Conservation (phyloP, 1,140 invertebrate species). For the Pogonomyrmex barbatus region DNA sequence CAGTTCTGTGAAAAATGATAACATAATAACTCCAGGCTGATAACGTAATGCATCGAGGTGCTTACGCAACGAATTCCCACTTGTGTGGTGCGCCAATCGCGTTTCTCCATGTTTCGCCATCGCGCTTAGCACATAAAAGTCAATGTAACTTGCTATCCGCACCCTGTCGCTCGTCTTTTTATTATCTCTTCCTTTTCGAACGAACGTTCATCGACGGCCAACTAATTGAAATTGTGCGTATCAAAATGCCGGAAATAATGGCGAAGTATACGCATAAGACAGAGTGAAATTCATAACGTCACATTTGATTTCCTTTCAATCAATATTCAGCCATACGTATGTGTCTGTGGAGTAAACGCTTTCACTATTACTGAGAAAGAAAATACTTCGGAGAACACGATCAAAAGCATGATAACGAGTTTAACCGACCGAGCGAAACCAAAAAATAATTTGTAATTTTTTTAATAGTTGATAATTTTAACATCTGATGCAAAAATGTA, state of each 20-base stretch:
- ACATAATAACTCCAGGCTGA: conserved; percentile 47
- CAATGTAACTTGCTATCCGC: conserved; percentile 38
- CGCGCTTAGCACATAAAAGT: conserved; percentile 42
- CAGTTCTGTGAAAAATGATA: conserved; percentile 43
- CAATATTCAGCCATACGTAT: conserved; percentile 5
- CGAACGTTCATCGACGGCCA: neutral
- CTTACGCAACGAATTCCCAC: conserved; percentile 48
- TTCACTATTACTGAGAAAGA: conserved; percentile 38
- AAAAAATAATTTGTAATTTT: neutral
- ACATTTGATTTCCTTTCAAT: conserved; percentile 35
- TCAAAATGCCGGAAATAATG: conserved; percentile 44
- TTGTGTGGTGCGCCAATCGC: conserved; percentile 53
- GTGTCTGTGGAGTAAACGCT: conserved; percentile 24
- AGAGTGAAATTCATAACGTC: conserved; percentile 42
- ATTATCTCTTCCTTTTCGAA: neutral
- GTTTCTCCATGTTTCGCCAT: conserved; percentile 53
- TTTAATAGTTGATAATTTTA: neutral
- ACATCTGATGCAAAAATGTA: neutral
- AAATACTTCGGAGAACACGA: neutral
- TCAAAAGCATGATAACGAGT: neutral
- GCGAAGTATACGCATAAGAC: neutral
- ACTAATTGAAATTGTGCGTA: conserved; percentile 47
- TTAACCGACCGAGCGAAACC: neutral
- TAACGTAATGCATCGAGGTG: conserved; percentile 47
- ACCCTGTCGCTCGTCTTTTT: conserved; percentile 20